These are phyloP conservation scores for Hypselothyrea guttata DNA, from an alignment of 2,888 invertebrate species.

Conservation along the genomic window DNA sequence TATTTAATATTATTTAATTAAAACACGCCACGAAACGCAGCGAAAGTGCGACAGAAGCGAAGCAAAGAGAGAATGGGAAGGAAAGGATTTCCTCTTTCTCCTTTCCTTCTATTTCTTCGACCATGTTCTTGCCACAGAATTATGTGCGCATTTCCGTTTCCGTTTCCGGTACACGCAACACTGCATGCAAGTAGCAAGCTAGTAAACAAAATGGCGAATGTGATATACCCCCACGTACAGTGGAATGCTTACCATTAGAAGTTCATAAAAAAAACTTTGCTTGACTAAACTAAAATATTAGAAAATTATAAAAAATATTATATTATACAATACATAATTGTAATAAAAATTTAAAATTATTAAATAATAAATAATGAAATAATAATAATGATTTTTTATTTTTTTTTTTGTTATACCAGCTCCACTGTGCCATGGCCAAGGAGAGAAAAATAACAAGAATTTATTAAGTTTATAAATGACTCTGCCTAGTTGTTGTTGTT, in stretches of 20 bases:
- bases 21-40: constrained; percentile 23
- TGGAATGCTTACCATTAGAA: no score
- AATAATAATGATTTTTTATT: no score
- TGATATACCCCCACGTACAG: constrained; percentile 37
- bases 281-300: no score
- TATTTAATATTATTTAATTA: constrained; percentile 65
- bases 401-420: no score
- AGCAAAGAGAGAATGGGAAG: background rate
- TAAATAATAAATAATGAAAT: no score
- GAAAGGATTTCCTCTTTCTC: background rate
- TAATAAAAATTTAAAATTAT: no score
- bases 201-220: constrained; percentile 46
- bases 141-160: constrained; percentile 72
- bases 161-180: constrained; percentile 60
- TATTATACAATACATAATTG: no score
- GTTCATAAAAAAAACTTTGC: background rate
- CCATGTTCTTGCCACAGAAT: constrained; percentile 56
- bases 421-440: constrained; percentile 15
- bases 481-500: no score
- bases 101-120: background rate
- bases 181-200: constrained; percentile 25
- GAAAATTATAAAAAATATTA: no score
- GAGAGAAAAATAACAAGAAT: constrained; percentile 30
- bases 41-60: background rate
- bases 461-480: no score